These are phyloP conservation scores for Nyctalus aviator DNA, from an alignment of 2,797 vertebrate genomes.

Conservation along the genomic window DNA sequence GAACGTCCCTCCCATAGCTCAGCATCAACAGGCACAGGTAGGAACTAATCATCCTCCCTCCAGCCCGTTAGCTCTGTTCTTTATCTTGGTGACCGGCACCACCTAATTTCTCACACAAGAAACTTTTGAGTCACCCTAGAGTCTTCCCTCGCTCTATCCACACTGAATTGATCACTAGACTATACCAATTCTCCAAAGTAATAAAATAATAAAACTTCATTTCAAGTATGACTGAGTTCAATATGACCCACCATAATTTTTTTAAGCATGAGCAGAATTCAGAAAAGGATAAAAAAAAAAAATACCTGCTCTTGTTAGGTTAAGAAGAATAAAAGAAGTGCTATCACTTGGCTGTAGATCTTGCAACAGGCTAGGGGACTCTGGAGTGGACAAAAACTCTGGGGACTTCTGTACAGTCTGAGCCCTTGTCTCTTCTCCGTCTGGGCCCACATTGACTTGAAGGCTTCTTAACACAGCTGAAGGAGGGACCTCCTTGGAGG, in stretches of 20 bases:
- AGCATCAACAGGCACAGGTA: neutral
- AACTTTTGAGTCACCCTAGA: neutral
- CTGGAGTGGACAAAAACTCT: conserved; percentile 89
- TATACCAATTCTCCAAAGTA: neutral
- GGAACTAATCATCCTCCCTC: neutral
- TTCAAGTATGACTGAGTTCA: conserved; percentile 35
- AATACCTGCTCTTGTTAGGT: conserved; percentile 96
- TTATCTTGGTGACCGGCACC: neutral
- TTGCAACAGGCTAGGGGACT: conserved; percentile 92
- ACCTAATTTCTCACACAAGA: conserved; percentile 41
- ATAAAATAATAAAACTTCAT: conserved; percentile 40
- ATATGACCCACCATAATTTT: neutral
- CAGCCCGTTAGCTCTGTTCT: neutral
- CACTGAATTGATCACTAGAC: neutral
- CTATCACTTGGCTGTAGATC: conserved; percentile 96
- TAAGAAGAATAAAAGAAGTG: conserved; percentile 97
- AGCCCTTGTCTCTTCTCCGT: conserved; percentile 91
- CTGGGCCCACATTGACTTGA: conserved; percentile 90
- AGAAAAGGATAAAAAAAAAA: conserved; percentile 62
- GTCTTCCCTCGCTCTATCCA: neutral
- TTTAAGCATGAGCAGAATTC: conserved; percentile 38
- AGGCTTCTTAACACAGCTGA: conserved; percentile 90
- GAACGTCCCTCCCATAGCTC: neutral
- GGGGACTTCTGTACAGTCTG: conserved; percentile 92
- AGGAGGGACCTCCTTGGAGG: conserved; percentile 90